phyloP scores from a whole-genome alignment of 2,113 vertebrate genomes.

The Stictonetta naevosa region DNA sequence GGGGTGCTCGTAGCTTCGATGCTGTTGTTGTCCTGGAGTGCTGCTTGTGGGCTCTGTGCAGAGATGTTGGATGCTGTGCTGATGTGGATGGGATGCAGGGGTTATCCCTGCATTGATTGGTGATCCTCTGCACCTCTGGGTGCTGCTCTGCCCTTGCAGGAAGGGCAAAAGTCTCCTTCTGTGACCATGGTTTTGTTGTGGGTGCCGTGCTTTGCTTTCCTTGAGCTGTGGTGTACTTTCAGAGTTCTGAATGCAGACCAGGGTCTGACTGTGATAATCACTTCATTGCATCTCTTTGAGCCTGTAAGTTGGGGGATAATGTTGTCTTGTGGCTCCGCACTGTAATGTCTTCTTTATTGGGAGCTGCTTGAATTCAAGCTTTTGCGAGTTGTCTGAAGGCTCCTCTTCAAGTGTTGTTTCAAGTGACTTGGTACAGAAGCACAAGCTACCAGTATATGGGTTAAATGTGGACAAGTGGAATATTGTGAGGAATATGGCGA shows the following conservation, averaged over 20 bases:
- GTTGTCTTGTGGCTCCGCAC: background rate
- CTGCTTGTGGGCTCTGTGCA: background rate
- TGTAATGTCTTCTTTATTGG: background rate
- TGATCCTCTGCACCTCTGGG: background rate
- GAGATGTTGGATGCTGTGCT: background rate
- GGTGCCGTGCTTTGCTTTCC: background rate
- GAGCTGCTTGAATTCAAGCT: background rate
- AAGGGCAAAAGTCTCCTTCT: background rate
- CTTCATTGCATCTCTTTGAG: background rate
- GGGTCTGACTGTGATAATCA: background rate
- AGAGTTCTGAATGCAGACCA: background rate
- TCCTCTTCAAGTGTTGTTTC: background rate
- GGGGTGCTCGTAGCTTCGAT: background rate
- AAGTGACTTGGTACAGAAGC: background rate
- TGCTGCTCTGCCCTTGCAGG: background rate
- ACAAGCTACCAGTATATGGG: background rate
- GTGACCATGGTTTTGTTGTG: background rate
- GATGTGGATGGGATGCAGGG: background rate
- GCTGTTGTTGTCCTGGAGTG: background rate
- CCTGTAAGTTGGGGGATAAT: rapidly evolving
- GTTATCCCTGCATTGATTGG: background rate
- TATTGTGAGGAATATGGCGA: rapidly evolving
- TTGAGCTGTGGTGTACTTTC: background rate
- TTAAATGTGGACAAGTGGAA: background rate
- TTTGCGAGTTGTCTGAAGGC: background rate